Evolutionary conservation across 2,797 vertebrate species (phyloP).

Genomic region (Falco peregrinus): DNA sequence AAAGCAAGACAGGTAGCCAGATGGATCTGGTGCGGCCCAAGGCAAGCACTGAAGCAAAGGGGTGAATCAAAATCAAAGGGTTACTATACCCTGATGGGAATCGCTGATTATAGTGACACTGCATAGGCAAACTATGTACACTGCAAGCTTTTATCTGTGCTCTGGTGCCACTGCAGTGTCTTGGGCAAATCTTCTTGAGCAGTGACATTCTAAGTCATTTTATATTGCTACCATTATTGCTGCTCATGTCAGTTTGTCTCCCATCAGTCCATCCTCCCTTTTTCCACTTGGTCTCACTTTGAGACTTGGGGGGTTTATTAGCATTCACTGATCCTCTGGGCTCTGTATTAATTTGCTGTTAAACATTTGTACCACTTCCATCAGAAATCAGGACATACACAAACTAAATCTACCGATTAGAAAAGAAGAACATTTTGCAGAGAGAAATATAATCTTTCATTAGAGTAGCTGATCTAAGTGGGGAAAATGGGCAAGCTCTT

Average conservation of each 20-base stretch:
- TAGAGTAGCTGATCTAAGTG: background rate
- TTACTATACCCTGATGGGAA: background rate
- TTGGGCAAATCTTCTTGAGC: background rate
- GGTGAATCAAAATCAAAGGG: slow-evolving; percentile 45
- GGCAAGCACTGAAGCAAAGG: slow-evolving; percentile 59
- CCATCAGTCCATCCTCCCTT: background rate
- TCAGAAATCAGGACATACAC: background rate
- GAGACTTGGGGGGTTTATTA: background rate
- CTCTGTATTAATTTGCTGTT: background rate
- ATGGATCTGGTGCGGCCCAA: slow-evolving; percentile 62
- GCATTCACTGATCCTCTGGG: background rate
- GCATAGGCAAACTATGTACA: background rate
- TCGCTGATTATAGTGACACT: slow-evolving; percentile 1
- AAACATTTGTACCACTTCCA: background rate
- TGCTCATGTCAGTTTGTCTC: background rate
- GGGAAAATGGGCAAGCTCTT: background rate
- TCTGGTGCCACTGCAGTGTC: background rate
- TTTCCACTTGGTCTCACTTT: background rate
- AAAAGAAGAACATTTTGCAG: background rate
- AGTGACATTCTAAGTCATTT: background rate
- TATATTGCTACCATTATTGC: background rate
- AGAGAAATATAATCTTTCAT: background rate
- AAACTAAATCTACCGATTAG: background rate
- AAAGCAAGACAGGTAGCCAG: slow-evolving; percentile 73
- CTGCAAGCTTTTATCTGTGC: background rate